Conservation (phyloP, 2,113 vertebrate genomes). For the Chloropsis cyanopogon region DNA sequence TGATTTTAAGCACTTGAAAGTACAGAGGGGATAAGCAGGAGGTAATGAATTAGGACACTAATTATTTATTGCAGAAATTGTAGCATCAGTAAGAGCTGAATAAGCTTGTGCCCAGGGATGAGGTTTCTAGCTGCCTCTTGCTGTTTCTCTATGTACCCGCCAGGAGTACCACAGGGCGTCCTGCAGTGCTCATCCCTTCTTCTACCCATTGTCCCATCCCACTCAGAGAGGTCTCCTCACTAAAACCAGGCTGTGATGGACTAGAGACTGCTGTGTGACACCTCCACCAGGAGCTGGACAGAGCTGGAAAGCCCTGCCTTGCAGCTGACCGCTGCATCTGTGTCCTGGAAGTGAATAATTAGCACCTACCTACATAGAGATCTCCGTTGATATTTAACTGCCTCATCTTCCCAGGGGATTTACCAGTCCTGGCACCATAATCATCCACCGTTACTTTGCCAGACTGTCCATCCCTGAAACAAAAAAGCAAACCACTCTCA, state of each 20-base stretch:
- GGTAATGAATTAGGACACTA: not conserved
- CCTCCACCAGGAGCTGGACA: not conserved
- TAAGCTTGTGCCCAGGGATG: not conserved
- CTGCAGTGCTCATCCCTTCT: not conserved
- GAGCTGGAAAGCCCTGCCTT: not conserved
- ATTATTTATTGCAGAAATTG: not conserved
- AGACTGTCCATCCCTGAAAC: constrained; percentile 86
- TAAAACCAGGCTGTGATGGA: not conserved
- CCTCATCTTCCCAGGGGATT: constrained; percentile 91
- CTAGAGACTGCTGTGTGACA: not conserved
- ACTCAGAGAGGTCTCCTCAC: not conserved
- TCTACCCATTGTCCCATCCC: fast-evolving
- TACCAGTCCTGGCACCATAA: constrained; percentile 88
- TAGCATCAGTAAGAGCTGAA: not conserved
- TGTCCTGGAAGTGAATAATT: not conserved
- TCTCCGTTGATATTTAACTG: constrained; percentile 92
- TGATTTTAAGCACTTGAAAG: not conserved
- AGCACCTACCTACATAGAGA: constrained; percentile 87
- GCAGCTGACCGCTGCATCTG: not conserved
- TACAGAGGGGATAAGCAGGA: not conserved
- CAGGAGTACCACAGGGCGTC: not conserved
- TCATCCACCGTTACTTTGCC: constrained; percentile 95
- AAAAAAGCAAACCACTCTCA: not conserved
- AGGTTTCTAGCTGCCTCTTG: not conserved
- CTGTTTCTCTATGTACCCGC: not conserved